These are phyloP conservation scores for Sminthurinus aureus DNA, from an alignment of 2,888 invertebrate species.

Conservation along the genomic window DNA sequence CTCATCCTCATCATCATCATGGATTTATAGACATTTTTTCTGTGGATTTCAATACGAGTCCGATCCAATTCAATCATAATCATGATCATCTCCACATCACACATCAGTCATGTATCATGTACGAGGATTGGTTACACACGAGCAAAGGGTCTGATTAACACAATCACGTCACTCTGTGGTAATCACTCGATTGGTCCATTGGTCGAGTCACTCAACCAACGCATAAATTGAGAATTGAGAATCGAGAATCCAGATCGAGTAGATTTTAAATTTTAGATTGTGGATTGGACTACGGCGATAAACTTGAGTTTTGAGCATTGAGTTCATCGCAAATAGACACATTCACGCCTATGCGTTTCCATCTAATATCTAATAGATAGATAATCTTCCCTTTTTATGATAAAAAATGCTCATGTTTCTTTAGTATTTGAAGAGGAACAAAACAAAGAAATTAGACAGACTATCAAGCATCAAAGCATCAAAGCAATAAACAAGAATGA, in stretches of 20 bases:
- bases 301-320: neutral
- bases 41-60: slow-evolving; percentile 19
- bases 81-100: slow-evolving; percentile 58
- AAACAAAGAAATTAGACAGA: too few relatives aligned
- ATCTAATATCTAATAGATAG: neutral
- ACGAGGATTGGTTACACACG: slow-evolving; percentile 55
- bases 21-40: neutral
- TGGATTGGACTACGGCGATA: neutral
- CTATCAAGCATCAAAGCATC: too few relatives aligned
- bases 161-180: slow-evolving; percentile 46
- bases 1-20: neutral
- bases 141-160: slow-evolving; percentile 49
- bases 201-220: slow-evolving; percentile 15
- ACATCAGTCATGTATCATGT: slow-evolving; percentile 55
- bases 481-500: too few relatives aligned
- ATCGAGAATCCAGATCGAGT: neutral
- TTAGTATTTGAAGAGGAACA: too few relatives aligned
- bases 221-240: neutral
- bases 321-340: neutral
- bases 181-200: too few relatives aligned
- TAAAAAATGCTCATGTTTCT: too few relatives aligned
- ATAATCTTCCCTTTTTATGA: too few relatives aligned
- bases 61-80: slow-evolving; percentile 52
- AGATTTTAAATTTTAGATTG: too few relatives aligned
- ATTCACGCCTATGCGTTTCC: neutral